Conservation (phyloP, 2,888 invertebrate genomes). For the Drosophila eohydei region DNA sequence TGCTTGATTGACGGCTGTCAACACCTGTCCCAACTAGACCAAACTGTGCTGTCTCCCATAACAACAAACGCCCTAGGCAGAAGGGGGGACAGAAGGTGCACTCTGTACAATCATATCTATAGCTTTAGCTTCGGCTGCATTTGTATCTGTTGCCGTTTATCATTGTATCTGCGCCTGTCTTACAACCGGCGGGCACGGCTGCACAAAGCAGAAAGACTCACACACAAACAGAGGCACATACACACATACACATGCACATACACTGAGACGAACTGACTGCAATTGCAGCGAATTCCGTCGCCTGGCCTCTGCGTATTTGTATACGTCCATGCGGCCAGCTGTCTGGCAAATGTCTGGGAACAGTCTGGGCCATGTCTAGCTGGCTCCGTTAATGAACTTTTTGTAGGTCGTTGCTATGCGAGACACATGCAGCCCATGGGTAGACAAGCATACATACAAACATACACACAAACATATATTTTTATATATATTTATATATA, state of each 20-base stretch:
- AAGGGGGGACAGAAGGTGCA: background rate
- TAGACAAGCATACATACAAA: slow-evolving; percentile 35
- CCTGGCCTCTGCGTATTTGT: slow-evolving; percentile 61
- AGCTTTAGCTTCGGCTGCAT: slow-evolving; percentile 35
- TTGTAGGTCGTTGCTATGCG: slow-evolving; percentile 85
- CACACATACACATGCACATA: slow-evolving; percentile 15
- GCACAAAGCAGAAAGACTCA: slow-evolving; percentile 43
- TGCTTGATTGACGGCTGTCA: slow-evolving; percentile 7
- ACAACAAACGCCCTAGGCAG: slow-evolving; percentile 10
- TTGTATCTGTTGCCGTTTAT: slow-evolving; percentile 27
- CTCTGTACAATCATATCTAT: slow-evolving; percentile 3
- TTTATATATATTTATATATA: slow-evolving; percentile 20
- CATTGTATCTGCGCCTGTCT: slow-evolving; percentile 40
- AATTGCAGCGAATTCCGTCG: slow-evolving; percentile 70
- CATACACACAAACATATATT: slow-evolving; percentile 2
- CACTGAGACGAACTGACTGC: slow-evolving; percentile 57
- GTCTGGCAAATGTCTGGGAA: slow-evolving; percentile 81
- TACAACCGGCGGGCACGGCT: slow-evolving; percentile 44
- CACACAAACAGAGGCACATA: slow-evolving; percentile 14
- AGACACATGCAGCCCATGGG: slow-evolving; percentile 47
- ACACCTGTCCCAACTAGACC: slow-evolving; percentile 23
- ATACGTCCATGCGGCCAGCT: slow-evolving; percentile 57
- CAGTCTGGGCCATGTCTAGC: slow-evolving; percentile 85
- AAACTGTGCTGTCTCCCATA: slow-evolving; percentile 12
- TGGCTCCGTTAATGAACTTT: slow-evolving; percentile 85